phyloP scores from a whole-genome alignment of 1,140 invertebrate genomes.

The Neodiprion pinetum region DNA sequence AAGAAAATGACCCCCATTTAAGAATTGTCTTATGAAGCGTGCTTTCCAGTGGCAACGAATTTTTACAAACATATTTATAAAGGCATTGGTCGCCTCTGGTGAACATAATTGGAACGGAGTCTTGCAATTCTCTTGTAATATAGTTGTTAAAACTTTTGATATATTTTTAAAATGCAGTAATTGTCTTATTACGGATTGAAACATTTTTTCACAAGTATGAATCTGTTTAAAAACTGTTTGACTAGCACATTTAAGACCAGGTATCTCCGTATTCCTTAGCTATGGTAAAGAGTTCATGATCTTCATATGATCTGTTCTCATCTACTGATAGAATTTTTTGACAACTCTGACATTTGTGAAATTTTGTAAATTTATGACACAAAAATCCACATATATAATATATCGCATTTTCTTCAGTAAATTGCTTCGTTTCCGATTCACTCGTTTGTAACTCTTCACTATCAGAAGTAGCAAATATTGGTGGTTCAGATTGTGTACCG shows the following conservation, averaged over 20 bases:
- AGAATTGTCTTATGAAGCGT: not conserved
- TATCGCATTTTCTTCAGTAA: conserved; percentile 1
- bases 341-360: not conserved
- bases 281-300: not conserved
- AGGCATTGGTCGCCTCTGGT: not conserved
- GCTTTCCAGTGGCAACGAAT: conserved; percentile 9
- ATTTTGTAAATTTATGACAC: not conserved
- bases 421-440: not conserved
- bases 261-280: not conserved
- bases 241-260: not conserved
- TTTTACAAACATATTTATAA: conserved; percentile 1
- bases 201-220: not conserved
- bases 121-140: not conserved
- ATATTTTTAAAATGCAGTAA: not conserved
- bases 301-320: not conserved
- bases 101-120: not conserved
- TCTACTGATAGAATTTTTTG: not conserved
- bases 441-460: not conserved
- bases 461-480: not conserved
- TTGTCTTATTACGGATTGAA: not conserved
- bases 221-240: not conserved
- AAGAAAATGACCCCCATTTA: not conserved
- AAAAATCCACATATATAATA: conserved; percentile 14
- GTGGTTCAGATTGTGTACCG: not conserved
- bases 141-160: not conserved